Evolutionary conservation across 2,113 vertebrate genomes (phyloP).

Genomic region (Lipophrys pholis): DNA sequence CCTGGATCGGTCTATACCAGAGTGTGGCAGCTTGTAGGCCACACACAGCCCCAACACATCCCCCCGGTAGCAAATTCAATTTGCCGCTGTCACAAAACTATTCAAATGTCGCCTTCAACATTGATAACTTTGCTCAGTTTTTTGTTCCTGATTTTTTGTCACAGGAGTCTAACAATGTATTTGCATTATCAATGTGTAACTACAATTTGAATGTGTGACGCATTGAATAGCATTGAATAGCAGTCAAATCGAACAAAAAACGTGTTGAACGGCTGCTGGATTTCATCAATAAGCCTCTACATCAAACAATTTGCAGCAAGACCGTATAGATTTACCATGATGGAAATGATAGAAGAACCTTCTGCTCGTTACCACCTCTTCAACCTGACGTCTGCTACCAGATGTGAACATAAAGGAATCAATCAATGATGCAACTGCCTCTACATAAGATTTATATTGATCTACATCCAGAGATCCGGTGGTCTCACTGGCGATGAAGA

Average conservation of each 20-base stretch:
- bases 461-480: slow-evolving; percentile 15
- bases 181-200: background rate
- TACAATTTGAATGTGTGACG: background rate
- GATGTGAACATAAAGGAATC: slow-evolving; percentile 48
- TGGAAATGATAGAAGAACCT: slow-evolving; percentile 19
- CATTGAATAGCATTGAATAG: background rate
- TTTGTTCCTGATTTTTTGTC: no score
- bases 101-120: no score
- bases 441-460: slow-evolving; percentile 23
- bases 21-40: no score
- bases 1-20: no score
- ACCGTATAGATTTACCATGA: slow-evolving; percentile 30
- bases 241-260: background rate
- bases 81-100: no score
- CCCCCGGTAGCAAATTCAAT: no score
- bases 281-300: slow-evolving; percentile 21
- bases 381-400: slow-evolving; percentile 41
- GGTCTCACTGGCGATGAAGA: slow-evolving; percentile 17
- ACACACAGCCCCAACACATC: no score
- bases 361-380: slow-evolving; percentile 32
- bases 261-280: slow-evolving; percentile 19
- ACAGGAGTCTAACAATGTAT: background rate
- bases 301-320: slow-evolving; percentile 23
- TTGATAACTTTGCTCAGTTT: no score
- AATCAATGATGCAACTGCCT: slow-evolving; percentile 23